phyloP scores from a whole-genome alignment of 2,797 vertebrate species.

The Natrix natrix region DNA sequence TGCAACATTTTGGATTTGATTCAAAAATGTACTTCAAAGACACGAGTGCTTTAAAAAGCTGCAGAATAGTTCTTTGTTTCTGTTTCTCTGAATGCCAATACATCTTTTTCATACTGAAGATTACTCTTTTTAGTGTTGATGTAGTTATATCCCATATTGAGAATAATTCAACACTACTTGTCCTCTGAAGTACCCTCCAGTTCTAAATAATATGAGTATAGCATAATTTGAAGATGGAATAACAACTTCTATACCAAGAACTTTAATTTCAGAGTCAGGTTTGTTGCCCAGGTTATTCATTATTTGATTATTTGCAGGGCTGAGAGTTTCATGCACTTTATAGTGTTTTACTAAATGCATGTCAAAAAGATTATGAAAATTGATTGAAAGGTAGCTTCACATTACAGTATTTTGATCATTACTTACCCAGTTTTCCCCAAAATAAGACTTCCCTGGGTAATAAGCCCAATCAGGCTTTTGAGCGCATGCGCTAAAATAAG shows the following conservation, averaged over 20 bases:
- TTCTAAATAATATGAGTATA: background rate
- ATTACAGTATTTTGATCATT: background rate
- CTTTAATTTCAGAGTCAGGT: background rate
- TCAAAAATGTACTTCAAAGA: background rate
- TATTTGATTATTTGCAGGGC: background rate
- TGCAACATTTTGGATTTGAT: background rate
- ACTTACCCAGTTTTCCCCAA: background rate
- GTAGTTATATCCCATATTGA: background rate
- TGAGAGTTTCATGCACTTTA: background rate
- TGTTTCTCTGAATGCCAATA: background rate
- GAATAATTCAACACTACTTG: background rate
- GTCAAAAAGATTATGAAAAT: background rate
- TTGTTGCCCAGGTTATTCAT: background rate
- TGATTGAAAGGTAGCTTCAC: background rate
- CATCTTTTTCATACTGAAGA: background rate
- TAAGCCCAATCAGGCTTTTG: too few species aligned
- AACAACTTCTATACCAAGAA: background rate
- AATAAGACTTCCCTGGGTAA: too few species aligned
- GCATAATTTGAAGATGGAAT: background rate
- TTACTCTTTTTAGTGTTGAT: background rate
- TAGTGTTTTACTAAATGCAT: background rate
- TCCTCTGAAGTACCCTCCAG: background rate
- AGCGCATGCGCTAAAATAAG: too few species aligned
- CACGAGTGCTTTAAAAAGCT: background rate
- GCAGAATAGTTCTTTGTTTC: background rate